Evolutionary conservation across 2,888 invertebrate species (phyloP).

Genomic region (Nemotelus nigrinus): DNA sequence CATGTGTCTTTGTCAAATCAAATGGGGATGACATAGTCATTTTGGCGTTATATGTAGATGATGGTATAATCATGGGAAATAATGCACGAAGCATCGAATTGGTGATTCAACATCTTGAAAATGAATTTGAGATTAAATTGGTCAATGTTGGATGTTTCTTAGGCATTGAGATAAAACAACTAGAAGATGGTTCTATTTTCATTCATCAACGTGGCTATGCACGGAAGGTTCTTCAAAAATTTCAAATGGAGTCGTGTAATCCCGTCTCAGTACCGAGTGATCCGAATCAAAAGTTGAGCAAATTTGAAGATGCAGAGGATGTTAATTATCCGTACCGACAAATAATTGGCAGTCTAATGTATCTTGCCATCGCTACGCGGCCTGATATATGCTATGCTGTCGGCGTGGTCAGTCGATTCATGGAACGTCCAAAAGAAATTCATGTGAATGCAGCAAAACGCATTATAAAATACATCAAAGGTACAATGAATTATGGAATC

Average conservation of each 20-base stretch:
- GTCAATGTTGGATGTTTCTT: constrained; percentile 15
- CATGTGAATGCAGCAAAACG: constrained; percentile 50
- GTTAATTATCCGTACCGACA: constrained; percentile 33
- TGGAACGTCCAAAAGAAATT: constrained; percentile 44
- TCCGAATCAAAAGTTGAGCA: neutral
- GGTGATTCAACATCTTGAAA: neutral
- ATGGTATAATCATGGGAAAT: no score
- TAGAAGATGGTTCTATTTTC: constrained; percentile 1
- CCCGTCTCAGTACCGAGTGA: constrained; percentile 25
- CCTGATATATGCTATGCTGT: constrained; percentile 41
- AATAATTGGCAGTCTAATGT: constrained; percentile 32
- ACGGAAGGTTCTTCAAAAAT: constrained; percentile 4
- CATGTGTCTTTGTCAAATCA: no score
- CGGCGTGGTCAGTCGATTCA: constrained; percentile 5
- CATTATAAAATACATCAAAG: constrained; percentile 49
- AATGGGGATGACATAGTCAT: no score
- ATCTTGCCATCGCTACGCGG: constrained; percentile 37
- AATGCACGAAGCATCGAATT: constrained; percentile 30
- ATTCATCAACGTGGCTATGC: constrained; percentile 35
- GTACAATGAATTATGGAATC: constrained; percentile 45
- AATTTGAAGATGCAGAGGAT: neutral
- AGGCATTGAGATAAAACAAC: constrained; percentile 13
- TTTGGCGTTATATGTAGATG: no score
- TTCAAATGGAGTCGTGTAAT: constrained; percentile 33
- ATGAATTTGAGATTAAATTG: constrained; percentile 3